Base-by-base conservation (phyloP, 2,888 invertebrate genomes). In the Drosophila pseudotakahashii region DNA sequence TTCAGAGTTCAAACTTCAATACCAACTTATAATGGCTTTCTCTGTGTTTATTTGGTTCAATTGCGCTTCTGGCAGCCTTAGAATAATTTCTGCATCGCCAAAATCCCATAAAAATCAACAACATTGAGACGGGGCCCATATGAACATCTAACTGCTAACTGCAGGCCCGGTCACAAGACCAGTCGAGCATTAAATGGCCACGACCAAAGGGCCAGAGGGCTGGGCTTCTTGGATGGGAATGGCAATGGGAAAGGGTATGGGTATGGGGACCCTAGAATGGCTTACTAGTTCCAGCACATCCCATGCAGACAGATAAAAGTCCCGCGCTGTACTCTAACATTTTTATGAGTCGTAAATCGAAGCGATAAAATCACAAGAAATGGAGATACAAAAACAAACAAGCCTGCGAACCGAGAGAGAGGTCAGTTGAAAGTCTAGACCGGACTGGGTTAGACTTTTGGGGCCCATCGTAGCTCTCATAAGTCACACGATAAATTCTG, bases 321-420 rank as follows among this genome's bases (percentile, higher is more conserved):
- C 72, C 23, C 57, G 44, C 66, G 44, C 44, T 19, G 64, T 51
- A 37, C 23, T 73, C 82, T 76, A 87, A 88, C 73, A 85, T 81
- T 84, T 84, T 84, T 88, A 84, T 89, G 89, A 85, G 87, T 88
- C 89, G 88, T 88, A 85, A 89, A 85, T 85, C 89, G 89, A 88
- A 89, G 80, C 86, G 85, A 85, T 85, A 85, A 85, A 85, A 85
- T 85, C 85, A 76, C 75, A 82, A 66, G 70, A 54, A 66, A 70
- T 55, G 70, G 70, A 69, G 57, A 80, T 84, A 83, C 86, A 79
- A 85, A 75, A 73, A 42, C 63, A 47, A 62, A 50, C 41, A 53
- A 58, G 57, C 50, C 58, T 10, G 57, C 23, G 23, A 23, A 48
- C 32, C 23, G 45, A 50, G 32, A 16, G 57, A 58, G 71, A 54